phyloP scores from a whole-genome alignment of 2,113 vertebrate genomes.

The Podarcis cretensis region DNA sequence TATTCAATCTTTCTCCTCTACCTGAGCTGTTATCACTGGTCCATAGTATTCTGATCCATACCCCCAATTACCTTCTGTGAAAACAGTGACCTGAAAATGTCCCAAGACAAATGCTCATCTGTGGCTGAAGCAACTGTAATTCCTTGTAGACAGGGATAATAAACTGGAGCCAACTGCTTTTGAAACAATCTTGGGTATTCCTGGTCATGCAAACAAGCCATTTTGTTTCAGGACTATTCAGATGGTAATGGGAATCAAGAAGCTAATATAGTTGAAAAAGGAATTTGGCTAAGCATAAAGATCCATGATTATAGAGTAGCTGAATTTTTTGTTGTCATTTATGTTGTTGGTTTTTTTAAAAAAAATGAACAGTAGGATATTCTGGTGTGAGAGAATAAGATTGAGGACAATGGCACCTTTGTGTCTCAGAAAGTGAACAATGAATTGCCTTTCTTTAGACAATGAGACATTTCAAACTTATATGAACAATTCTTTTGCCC shows the following conservation, averaged over 20 bases:
- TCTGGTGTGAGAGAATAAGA: slow-evolving; percentile 24
- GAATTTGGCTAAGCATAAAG: slow-evolving; percentile 33
- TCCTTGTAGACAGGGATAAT: background rate
- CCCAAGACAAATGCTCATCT: background rate
- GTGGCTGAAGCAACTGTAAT: background rate
- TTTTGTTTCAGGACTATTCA: slow-evolving; percentile 40
- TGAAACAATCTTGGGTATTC: slow-evolving; percentile 12
- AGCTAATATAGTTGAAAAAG: slow-evolving; percentile 42
- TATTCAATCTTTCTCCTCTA: background rate
- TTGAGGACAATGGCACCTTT: slow-evolving; percentile 10
- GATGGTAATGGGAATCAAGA: slow-evolving; percentile 44
- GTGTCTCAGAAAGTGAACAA: slow-evolving; percentile 68
- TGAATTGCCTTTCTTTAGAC: slow-evolving; percentile 64
- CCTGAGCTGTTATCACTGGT: background rate
- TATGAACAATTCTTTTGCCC: slow-evolving; percentile 46
- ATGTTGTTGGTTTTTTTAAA: background rate
- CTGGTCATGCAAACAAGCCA: slow-evolving; percentile 5
- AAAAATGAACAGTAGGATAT: slow-evolving; percentile 22
- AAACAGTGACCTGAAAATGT: background rate
- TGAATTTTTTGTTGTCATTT: slow-evolving; percentile 22
- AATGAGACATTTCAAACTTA: slow-evolving; percentile 69
- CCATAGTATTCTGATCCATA: background rate
- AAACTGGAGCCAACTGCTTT: background rate
- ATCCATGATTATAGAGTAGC: slow-evolving; percentile 27
- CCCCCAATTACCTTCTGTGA: background rate